These are phyloP conservation scores for Oryzias woworae DNA, from an alignment of 2,113 vertebrate species.

Conservation along the genomic window DNA sequence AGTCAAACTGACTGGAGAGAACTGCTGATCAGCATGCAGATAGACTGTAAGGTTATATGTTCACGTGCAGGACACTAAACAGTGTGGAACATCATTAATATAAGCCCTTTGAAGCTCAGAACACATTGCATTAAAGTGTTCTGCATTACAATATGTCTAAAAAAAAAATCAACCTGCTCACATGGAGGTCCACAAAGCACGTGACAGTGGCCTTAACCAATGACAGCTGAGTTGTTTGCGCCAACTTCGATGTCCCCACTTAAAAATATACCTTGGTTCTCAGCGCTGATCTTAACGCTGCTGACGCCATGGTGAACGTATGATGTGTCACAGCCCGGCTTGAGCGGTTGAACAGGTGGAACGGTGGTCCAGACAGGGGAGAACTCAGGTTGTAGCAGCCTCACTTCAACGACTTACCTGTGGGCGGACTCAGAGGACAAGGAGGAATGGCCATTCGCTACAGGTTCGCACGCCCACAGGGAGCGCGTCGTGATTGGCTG, in stretches of 20 bases:
- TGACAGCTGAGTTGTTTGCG: constrained; percentile 1
- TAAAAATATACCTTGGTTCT: constrained; percentile 69
- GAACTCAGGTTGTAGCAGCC: background rate
- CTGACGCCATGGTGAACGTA: constrained; percentile 65
- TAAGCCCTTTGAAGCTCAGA: too few relatives aligned
- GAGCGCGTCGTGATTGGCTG: constrained; percentile 15
- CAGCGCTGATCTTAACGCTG: constrained; percentile 61
- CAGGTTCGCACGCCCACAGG: background rate
- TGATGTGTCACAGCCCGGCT: background rate
- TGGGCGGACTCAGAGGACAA: constrained; percentile 32
- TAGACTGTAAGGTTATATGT: background rate
- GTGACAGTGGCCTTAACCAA: constrained; percentile 38
- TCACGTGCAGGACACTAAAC: background rate
- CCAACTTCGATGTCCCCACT: background rate
- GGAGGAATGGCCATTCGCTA: constrained; percentile 8
- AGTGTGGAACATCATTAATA: too few relatives aligned
- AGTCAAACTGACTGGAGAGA: constrained; percentile 21
- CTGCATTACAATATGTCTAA: background rate
- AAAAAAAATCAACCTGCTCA: too few relatives aligned
- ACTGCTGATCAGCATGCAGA: background rate
- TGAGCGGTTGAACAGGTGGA: background rate
- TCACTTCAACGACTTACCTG: background rate
- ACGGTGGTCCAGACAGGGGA: constrained; percentile 3
- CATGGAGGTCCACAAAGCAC: constrained; percentile 8
- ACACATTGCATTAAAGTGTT: too few relatives aligned